Evolutionary conservation across 1,140 invertebrate species (phyloP).

Genomic region (Drosophila kanapiae): DNA sequence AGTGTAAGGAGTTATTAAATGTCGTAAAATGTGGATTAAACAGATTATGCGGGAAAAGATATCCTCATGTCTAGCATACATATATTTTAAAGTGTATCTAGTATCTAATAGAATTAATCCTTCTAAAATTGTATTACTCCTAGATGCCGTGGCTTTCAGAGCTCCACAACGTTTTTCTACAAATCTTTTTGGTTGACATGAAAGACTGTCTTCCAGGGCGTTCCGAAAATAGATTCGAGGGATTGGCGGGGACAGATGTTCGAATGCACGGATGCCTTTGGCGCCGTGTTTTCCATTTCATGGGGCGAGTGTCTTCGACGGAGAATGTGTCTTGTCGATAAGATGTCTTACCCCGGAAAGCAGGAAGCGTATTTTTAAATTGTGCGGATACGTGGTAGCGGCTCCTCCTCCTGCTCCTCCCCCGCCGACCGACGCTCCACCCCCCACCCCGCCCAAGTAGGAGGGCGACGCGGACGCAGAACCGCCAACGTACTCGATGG

Average conservation of each 20-base stretch:
- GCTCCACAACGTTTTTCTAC: background rate
- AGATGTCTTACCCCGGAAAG: slow-evolving; percentile 82
- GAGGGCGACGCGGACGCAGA: slow-evolving; percentile 79
- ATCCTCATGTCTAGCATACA: no score
- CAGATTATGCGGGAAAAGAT: no score
- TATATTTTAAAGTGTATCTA: no score
- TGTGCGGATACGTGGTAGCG: slow-evolving; percentile 83
- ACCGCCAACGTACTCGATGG: slow-evolving; percentile 76
- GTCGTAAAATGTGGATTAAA: no score
- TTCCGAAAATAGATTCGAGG: slow-evolving; percentile 43
- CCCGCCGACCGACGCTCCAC: slow-evolving; percentile 23
- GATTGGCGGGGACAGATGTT: slow-evolving; percentile 57
- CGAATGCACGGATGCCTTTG: slow-evolving; percentile 23
- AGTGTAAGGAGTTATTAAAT: no score
- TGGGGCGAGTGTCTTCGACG: slow-evolving; percentile 1
- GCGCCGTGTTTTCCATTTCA: slow-evolving; percentile 19
- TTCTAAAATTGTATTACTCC: background rate
- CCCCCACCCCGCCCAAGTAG: slow-evolving; percentile 53
- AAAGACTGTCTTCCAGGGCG: slow-evolving; percentile 28
- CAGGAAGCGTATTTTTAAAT: slow-evolving; percentile 85
- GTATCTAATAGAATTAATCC: background rate
- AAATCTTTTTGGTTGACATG: slow-evolving; percentile 20
- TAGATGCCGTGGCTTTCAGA: background rate
- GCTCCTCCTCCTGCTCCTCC: slow-evolving; percentile 52
- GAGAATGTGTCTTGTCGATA: slow-evolving; percentile 14